phyloP scores from a whole-genome alignment of 2,888 invertebrate genomes.

The Ichneumon xanthorius region DNA sequence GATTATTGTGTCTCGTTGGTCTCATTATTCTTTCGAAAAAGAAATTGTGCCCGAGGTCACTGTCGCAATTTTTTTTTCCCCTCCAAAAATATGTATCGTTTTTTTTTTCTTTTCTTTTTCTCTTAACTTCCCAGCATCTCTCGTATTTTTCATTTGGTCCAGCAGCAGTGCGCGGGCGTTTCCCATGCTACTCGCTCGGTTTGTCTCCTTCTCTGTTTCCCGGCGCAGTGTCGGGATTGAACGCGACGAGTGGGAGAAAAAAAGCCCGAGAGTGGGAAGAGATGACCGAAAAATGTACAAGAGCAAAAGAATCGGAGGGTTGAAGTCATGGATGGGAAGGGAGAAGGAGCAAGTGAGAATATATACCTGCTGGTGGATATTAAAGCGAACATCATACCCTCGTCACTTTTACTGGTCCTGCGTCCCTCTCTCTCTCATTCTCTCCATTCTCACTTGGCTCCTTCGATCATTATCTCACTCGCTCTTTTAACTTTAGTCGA shows the following conservation, averaged over 20 bases:
- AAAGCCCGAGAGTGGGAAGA: slow-evolving; percentile 28
- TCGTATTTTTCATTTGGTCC: slow-evolving; percentile 50
- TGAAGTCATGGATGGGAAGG: slow-evolving; percentile 46
- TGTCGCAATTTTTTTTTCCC: slow-evolving; percentile 2
- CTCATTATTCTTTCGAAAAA: slow-evolving; percentile 16
- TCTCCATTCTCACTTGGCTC: slow-evolving; percentile 54
- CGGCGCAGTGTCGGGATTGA: slow-evolving; percentile 19
- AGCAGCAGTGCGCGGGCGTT: slow-evolving; percentile 54
- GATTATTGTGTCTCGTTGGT: slow-evolving; percentile 27
- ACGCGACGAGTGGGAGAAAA: slow-evolving; percentile 53
- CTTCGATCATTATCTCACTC: slow-evolving; percentile 65
- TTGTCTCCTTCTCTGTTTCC: slow-evolving; percentile 45
- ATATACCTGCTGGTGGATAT: slow-evolving; percentile 84
- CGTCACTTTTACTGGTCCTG: slow-evolving; percentile 81
- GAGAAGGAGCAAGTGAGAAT: slow-evolving; percentile 74
- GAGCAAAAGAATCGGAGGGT: slow-evolving; percentile 53
- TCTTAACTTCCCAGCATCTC: background rate
- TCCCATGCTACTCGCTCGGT: slow-evolving; percentile 40
- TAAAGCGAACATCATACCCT: slow-evolving; percentile 84
- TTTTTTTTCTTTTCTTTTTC: slow-evolving; percentile 8
- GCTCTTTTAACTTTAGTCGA: slow-evolving; percentile 60
- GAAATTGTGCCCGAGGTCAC: slow-evolving; percentile 45
- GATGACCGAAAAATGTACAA: slow-evolving; percentile 34
- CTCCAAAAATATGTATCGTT: background rate
- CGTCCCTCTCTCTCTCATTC: slow-evolving; percentile 70